These are phyloP conservation scores for Plagiodera versicolora DNA, from an alignment of 2,888 invertebrate genomes.

Conservation along the genomic window DNA sequence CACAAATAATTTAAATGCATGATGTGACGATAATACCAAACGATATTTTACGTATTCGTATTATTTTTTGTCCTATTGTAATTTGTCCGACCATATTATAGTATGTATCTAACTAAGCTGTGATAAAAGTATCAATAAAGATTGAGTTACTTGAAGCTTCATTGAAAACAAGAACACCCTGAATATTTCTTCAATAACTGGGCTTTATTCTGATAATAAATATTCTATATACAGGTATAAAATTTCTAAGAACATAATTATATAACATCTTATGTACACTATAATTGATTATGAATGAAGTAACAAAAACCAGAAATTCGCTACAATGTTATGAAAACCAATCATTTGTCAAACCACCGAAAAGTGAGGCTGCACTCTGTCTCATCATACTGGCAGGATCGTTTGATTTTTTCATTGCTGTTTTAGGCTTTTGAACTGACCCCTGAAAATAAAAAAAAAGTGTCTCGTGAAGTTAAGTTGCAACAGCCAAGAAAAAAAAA, in stretches of 20 bases:
- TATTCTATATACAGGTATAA: slow-evolving; percentile 35
- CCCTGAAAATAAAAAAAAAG: slow-evolving; percentile 30
- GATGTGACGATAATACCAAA: no score
- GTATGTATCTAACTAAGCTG: slow-evolving; percentile 51
- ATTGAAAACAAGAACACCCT: neutral
- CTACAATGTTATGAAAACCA: slow-evolving; percentile 64
- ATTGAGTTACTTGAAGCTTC: slow-evolving; percentile 27
- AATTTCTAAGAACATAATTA: slow-evolving; percentile 29
- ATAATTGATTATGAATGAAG: slow-evolving; percentile 19
- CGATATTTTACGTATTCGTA: no score
- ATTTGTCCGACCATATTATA: slow-evolving; percentile 20
- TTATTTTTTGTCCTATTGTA: neutral
- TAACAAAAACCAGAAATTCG: neutral
- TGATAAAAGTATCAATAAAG: slow-evolving; percentile 44
- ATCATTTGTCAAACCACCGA: slow-evolving; percentile 80
- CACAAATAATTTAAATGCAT: no score
- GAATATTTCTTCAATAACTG: neutral
- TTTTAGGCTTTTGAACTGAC: slow-evolving; percentile 29
- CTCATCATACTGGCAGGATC: slow-evolving; percentile 62
- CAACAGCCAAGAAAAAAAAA: neutral
- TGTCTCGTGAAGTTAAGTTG: no score
- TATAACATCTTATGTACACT: slow-evolving; percentile 27
- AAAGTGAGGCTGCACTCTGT: slow-evolving; percentile 78
- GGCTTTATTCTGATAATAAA: slow-evolving; percentile 29
- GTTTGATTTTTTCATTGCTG: slow-evolving; percentile 45